Conservation (phyloP, 2,888 invertebrate genomes). For the Dendrolimus pini region DNA sequence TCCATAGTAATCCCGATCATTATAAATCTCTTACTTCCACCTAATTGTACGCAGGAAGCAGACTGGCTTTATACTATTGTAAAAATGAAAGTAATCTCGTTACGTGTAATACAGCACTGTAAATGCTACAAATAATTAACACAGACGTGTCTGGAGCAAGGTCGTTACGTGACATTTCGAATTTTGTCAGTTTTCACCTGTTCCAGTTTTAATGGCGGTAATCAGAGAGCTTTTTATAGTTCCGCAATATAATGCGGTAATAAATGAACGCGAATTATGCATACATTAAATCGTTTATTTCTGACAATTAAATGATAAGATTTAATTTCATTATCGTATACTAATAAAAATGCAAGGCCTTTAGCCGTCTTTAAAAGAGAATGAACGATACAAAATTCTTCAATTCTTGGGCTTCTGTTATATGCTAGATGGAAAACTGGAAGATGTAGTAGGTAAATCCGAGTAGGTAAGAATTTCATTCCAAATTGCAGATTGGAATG, state of each 20-base stretch:
- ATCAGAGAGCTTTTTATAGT: conserved; percentile 25
- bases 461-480: too few species aligned
- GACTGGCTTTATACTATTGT: too few species aligned
- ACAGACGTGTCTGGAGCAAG: conserved; percentile 53
- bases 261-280: neutral
- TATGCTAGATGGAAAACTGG: too few species aligned
- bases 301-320: neutral
- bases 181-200: conserved; percentile 54
- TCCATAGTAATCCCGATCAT: too few species aligned
- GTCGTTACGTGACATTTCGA: conserved; percentile 54
- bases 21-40: too few species aligned
- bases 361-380: too few species aligned
- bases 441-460: too few species aligned
- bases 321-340: neutral
- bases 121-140: conserved; percentile 56
- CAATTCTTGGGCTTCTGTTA: too few species aligned
- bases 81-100: conserved; percentile 25
- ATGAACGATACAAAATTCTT: too few species aligned
- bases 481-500: too few species aligned
- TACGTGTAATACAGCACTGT: conserved; percentile 17
- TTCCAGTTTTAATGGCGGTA: conserved; percentile 44
- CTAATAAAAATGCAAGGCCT: too few species aligned
- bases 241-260: conserved; percentile 7
- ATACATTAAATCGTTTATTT: neutral
- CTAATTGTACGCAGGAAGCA: too few species aligned